Evolutionary conservation across 1,140 invertebrate genomes (phyloP).

Genomic region (Reticulitermes speratus): DNA sequence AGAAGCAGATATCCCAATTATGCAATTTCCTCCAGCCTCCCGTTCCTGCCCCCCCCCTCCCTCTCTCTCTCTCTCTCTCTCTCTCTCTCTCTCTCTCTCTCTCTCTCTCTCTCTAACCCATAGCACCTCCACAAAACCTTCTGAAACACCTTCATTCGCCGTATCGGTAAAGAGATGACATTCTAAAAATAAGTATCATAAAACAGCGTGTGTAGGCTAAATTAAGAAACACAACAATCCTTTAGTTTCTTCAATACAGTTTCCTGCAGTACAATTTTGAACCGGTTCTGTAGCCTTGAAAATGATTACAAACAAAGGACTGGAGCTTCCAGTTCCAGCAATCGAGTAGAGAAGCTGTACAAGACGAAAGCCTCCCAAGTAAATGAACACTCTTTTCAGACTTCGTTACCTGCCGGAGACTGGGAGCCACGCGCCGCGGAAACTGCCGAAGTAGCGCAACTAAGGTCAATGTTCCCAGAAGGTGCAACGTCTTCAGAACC

Average conservation of each 20-base stretch:
- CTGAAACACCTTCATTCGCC: too few species aligned
- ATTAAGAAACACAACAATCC: too few species aligned
- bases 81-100: too few species aligned
- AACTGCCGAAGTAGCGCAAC: slow-evolving; percentile 6
- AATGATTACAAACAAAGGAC: slow-evolving; percentile 16
- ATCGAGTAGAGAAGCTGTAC: background rate
- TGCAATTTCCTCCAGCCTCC: too few species aligned
- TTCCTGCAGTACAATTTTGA: background rate
- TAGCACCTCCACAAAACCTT: too few species aligned
- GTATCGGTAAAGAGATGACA: too few species aligned
- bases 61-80: too few species aligned
- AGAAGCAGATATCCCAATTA: too few species aligned
- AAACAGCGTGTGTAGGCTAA: too few species aligned
- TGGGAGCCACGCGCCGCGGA: background rate
- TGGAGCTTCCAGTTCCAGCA: slow-evolving; percentile 9
- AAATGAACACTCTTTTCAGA: background rate
- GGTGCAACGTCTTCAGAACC: slow-evolving; percentile 7
- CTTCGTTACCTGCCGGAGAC: background rate
- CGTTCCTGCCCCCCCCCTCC: too few species aligned
- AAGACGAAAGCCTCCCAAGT: background rate
- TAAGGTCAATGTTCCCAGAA: background rate
- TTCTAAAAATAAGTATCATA: too few species aligned
- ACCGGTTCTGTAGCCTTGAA: slow-evolving; percentile 14
- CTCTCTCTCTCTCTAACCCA: too few species aligned
- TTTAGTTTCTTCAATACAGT: background rate